These are phyloP conservation scores for Temnothorax longispinosus DNA, from an alignment of 1,140 invertebrate species.

Conservation along the genomic window DNA sequence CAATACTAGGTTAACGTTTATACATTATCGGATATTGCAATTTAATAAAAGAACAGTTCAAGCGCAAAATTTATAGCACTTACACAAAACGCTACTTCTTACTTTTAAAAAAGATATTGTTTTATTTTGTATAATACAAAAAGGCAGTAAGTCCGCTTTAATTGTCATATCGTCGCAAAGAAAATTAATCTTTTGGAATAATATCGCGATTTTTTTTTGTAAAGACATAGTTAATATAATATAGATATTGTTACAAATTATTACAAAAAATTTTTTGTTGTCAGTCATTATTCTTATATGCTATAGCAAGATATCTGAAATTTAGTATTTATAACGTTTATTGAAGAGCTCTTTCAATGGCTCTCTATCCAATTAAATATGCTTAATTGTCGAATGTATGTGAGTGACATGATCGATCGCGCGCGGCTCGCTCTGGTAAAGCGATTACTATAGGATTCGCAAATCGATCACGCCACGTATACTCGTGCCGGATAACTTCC, in stretches of 20 bases:
- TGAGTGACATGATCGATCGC: background rate
- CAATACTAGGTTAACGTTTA: background rate
- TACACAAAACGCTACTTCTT: background rate
- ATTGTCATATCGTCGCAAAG: background rate
- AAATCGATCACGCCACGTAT: background rate
- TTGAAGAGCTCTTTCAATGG: background rate
- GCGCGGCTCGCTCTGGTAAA: background rate
- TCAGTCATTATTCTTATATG: background rate
- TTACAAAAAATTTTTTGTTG: background rate
- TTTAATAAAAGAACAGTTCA: background rate
- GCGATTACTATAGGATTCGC: background rate
- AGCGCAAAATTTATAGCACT: background rate
- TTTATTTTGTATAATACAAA: background rate
- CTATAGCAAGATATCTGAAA: background rate
- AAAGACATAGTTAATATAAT: background rate
- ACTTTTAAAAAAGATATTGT: background rate
- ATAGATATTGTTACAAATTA: background rate
- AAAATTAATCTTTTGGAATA: constrained; percentile 9
- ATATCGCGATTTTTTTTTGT: background rate
- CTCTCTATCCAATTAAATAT: background rate
- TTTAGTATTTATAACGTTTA: background rate
- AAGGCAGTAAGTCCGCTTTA: background rate
- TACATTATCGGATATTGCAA: background rate
- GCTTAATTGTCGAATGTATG: background rate
- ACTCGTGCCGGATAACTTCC: constrained; percentile 42